Conservation (phyloP, 2,797 vertebrate species). For the Aeoliscus strigatus region DNA sequence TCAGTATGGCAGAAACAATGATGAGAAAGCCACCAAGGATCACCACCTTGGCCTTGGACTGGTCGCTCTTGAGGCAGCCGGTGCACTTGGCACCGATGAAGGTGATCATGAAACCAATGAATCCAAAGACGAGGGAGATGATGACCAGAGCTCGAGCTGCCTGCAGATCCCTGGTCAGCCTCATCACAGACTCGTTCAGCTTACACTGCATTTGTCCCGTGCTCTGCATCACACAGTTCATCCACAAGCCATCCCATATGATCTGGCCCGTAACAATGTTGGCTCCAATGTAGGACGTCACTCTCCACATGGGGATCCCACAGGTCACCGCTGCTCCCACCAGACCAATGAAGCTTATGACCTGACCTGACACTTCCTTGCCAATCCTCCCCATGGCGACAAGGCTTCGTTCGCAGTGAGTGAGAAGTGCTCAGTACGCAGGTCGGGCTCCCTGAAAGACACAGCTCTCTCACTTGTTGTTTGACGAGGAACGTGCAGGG, state of each 20-base stretch:
- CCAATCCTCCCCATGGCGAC: conserved; percentile 68
- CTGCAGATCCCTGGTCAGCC: conserved; percentile 65
- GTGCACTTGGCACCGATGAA: conserved; percentile 74
- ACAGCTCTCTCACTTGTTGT: conserved; percentile 18
- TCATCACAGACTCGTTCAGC: conserved; percentile 65
- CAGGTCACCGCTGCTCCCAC: conserved; percentile 59
- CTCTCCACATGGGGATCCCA: conserved; percentile 77
- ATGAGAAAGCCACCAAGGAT: conserved; percentile 68
- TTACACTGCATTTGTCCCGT: conserved; percentile 81
- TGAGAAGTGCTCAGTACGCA: conserved; percentile 1
- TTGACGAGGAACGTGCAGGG: conserved; percentile 30
- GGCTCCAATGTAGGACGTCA: conserved; percentile 72
- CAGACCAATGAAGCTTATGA: conserved; percentile 66
- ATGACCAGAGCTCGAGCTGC: conserved; percentile 68
- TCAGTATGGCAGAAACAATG: conserved; percentile 50
- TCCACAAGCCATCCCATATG: conserved; percentile 80
- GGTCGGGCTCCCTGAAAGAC: conserved; percentile 16
- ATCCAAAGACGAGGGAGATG: conserved; percentile 67
- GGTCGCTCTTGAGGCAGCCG: conserved; percentile 63
- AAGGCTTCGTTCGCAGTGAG: conserved; percentile 21
- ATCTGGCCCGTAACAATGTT: conserved; percentile 78
- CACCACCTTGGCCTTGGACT: conserved; percentile 61
- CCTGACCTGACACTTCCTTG: conserved; percentile 69
- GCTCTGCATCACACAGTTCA: conserved; percentile 79
- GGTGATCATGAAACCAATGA: conserved; percentile 67